A percentile compares a stretch with the other conserved stretches of the same genome.
phyloP scores from a whole-genome alignment of 2,113 vertebrate genomes.

The Polypterus bichir region DNA sequence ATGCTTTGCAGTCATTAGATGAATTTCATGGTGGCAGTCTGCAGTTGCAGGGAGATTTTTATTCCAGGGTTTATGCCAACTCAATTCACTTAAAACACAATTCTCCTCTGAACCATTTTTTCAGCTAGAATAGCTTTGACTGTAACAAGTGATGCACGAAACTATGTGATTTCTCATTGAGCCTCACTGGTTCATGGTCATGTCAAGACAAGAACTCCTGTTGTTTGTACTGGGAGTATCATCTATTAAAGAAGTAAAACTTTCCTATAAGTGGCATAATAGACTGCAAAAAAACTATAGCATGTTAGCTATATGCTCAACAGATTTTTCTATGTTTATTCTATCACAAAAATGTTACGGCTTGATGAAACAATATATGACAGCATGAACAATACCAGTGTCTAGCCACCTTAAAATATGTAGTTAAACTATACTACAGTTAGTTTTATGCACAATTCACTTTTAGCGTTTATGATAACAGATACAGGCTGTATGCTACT shows the following conservation, averaged over 20 bases:
- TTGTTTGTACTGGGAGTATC: background rate
- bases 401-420: too few relatives aligned
- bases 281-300: too few relatives aligned
- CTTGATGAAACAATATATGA: too few relatives aligned
- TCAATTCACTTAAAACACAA: constrained; percentile 1
- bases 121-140: constrained; percentile 1
- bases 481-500: too few relatives aligned
- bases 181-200: constrained; percentile 1
- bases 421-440: too few relatives aligned
- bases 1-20: background rate
- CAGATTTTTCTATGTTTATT: too few relatives aligned
- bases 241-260: background rate
- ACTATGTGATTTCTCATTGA: constrained; percentile 4
- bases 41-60: background rate
- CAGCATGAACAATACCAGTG: too few relatives aligned
- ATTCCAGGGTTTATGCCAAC: constrained; percentile 1
- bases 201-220: background rate
- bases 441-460: too few relatives aligned
- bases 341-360: too few relatives aligned
- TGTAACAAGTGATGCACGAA: constrained; percentile 2
- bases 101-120: background rate
- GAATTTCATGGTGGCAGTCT: background rate
- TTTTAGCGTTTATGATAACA: too few relatives aligned
- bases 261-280: too few relatives aligned
- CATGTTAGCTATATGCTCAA: too few relatives aligned